Conservation (phyloP, 1,140 invertebrate species). For the Ostrea denselamellosa region DNA sequence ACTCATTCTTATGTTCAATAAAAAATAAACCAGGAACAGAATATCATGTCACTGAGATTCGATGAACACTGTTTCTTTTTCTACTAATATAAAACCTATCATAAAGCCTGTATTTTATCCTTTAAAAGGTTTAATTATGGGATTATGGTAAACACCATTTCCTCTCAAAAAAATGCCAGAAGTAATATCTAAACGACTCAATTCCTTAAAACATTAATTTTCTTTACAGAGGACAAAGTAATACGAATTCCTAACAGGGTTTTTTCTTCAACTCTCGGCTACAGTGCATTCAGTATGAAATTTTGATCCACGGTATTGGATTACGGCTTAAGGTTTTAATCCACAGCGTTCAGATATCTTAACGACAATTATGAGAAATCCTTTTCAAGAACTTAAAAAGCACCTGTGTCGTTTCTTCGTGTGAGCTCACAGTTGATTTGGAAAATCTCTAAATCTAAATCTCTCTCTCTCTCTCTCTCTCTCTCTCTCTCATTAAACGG, state of each 20-base stretch:
- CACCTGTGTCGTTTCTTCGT: conserved; percentile 28
- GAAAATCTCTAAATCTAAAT: neutral
- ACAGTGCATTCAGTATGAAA: conserved; percentile 9
- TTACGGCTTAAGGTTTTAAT: conserved; percentile 11
- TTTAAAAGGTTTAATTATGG: neutral
- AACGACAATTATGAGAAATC: conserved; percentile 34
- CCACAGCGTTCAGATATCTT: conserved; percentile 16
- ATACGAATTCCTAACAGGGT: neutral
- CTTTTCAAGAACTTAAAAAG: conserved; percentile 18
- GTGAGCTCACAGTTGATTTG: neutral
- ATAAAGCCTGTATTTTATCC: neutral
- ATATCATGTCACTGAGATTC: neutral
- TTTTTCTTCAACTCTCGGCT: neutral
- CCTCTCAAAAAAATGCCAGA: neutral
- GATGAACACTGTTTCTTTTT: too few species aligned
- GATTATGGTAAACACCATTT: neutral
- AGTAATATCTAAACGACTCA: neutral
- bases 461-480: neutral
- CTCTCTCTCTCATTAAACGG: neutral
- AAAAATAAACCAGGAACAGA: neutral
- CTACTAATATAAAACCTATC: too few species aligned
- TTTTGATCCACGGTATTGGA: neutral
- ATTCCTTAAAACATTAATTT: neutral
- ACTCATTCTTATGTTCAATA: neutral
- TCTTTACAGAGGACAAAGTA: neutral